These are phyloP conservation scores for Mycteria americana DNA, from an alignment of 2,797 vertebrate genomes.

Conservation along the genomic window DNA sequence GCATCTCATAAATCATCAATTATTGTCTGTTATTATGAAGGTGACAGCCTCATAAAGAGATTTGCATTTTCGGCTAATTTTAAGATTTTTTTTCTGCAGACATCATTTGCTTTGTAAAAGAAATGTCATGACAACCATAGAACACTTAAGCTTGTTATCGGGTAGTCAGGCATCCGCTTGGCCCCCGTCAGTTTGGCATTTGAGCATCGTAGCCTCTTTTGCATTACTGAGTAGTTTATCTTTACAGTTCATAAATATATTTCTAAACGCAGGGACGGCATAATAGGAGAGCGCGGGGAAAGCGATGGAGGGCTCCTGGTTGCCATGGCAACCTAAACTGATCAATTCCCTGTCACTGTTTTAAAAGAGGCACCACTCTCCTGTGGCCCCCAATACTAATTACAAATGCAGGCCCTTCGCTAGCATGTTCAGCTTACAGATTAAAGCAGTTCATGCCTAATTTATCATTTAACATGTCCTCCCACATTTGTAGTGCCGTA, in stretches of 20 bases:
- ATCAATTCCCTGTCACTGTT: constrained; percentile 86
- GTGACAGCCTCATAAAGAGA: constrained; percentile 79
- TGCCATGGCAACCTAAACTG: constrained; percentile 81
- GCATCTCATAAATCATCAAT: constrained; percentile 82
- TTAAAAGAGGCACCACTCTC: constrained; percentile 77
- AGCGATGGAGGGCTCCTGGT: constrained; percentile 72
- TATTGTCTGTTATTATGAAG: constrained; percentile 78
- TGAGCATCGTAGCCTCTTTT: constrained; percentile 61
- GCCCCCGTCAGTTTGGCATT: constrained; percentile 72
- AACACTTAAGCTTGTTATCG: constrained; percentile 73
- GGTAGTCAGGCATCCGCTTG: constrained; percentile 66
- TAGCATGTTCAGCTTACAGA: constrained; percentile 79
- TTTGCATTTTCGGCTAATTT: constrained; percentile 78
- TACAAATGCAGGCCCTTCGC: constrained; percentile 77
- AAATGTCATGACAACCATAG: constrained; percentile 77
- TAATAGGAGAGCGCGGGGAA: constrained; percentile 50
- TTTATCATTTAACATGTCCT: constrained; percentile 80
- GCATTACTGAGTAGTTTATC: constrained; percentile 77
- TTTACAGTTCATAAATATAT: constrained; percentile 77
- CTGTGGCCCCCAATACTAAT: constrained; percentile 81
- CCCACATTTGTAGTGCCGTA: constrained; percentile 71
- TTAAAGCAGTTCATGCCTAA: constrained; percentile 78
- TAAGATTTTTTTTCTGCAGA: constrained; percentile 69
- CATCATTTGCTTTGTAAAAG: constrained; percentile 75
- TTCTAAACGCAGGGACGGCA: constrained; percentile 64